Base-by-base conservation (phyloP, 2,797 vertebrate species). In the Rhadinocentrus ornatus region DNA sequence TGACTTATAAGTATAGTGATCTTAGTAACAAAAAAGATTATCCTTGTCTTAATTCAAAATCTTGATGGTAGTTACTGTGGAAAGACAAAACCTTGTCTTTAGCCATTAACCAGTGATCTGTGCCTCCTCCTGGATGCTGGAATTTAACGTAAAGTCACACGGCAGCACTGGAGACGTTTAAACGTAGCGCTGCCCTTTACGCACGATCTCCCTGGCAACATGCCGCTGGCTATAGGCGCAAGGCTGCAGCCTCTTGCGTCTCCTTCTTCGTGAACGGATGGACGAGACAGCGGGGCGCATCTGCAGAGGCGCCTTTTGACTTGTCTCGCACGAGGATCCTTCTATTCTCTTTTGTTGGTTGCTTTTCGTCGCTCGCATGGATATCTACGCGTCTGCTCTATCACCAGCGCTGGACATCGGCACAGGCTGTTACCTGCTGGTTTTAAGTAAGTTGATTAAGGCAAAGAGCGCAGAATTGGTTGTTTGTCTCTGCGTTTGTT, bases 331-430 rank as follows among this genome's bases (percentile, higher is more conserved):
- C 31, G 50, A 59, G 27, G 0, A 16, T 62, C 67, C 4, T 22
- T n/a, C 54, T n/a, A n/a, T 15, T 22, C 6, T 27, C 1, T 2
- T 35, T 57, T 46, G 44, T 6, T 3, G 7, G 32, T 18, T 2
- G 0, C 13, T 31, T 37, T 24, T 10, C n/a, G 29, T 13, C 4
- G 62, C 24, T 39, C 27, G 11, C 1, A 94, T 94, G 93, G 93
- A 94, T 77, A 75, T 86, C 7, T 93, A 92, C 82, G 39, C 77
- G 0, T 95, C 94, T 7, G 79, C 89, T 66, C 52, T 95, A 6
- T 91, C 93, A 0, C 87, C 91, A 0, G 88, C 84, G 22, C 55
- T 93, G 81, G 94, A 95, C 79, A 90, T 94, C 37, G 88, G 90
- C 50, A 54, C 81, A 2, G 93, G 93, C 0, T 82, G 81, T 50